Evolutionary conservation across 2,797 vertebrate species (phyloP).

Genomic region (Heteromormyrus szaboi): DNA sequence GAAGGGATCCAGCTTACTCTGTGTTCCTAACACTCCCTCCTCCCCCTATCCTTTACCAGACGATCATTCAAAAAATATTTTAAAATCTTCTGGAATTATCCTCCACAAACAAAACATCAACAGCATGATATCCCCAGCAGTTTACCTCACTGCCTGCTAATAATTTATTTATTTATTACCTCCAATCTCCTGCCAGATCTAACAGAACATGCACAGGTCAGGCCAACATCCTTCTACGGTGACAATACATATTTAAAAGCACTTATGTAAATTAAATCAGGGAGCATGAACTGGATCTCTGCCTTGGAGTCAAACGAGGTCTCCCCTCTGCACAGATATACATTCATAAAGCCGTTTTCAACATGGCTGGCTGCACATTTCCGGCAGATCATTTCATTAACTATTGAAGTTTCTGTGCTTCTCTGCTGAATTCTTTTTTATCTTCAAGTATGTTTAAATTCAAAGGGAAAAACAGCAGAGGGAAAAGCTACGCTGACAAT

Average conservation of each 20-base stretch:
- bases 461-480: background rate
- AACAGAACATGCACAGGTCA: background rate
- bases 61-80: background rate
- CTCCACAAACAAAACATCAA: background rate
- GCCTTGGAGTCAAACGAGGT: slow-evolving; percentile 5
- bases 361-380: background rate
- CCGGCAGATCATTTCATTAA: background rate
- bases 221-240: background rate
- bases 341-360: slow-evolving; percentile 10
- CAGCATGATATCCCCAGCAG: background rate
- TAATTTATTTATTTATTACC: background rate
- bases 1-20: background rate
- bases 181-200: background rate
- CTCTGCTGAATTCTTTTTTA: background rate
- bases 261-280: slow-evolving; percentile 13
- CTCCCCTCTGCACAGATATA: background rate
- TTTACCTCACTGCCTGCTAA: slow-evolving; percentile 6
- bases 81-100: background rate
- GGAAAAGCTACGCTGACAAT: background rate
- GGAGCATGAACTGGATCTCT: background rate
- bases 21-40: background rate
- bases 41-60: background rate
- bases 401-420: background rate
- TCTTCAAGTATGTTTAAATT: background rate
- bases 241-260: slow-evolving; percentile 18